Conservation (phyloP, 2,888 invertebrate genomes). For the Oscheius sp. region DNA sequence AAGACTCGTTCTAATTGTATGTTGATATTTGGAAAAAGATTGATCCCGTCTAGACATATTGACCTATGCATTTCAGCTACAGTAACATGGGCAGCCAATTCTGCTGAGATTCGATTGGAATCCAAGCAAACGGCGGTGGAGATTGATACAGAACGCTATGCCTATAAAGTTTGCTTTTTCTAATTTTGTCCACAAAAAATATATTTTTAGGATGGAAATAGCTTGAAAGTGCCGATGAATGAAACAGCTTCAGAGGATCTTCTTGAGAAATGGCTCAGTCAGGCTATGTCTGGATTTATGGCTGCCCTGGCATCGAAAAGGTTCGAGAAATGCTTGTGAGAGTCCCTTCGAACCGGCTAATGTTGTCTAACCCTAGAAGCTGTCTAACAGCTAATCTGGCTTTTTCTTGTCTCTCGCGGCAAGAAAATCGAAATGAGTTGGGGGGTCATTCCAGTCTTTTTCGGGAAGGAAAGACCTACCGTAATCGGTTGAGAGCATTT, state of each 20-base stretch:
- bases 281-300: slow-evolving; percentile 63
- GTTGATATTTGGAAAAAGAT: background rate
- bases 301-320: slow-evolving; percentile 61
- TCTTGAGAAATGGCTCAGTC: slow-evolving; percentile 64
- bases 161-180: background rate
- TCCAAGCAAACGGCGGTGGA: no score
- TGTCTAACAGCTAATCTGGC: slow-evolving; percentile 11
- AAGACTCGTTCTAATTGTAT: background rate
- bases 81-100: slow-evolving; percentile 8
- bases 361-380: slow-evolving; percentile 5
- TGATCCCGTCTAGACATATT: background rate
- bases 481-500: no score
- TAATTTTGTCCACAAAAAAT: background rate
- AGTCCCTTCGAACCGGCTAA: background rate
- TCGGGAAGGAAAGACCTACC: background rate
- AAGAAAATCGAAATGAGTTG: slow-evolving; percentile 17
- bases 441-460: background rate
- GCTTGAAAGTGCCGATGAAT: slow-evolving; percentile 48
- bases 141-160: slow-evolving; percentile 7
- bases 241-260: slow-evolving; percentile 56
- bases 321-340: slow-evolving; percentile 36
- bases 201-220: slow-evolving; percentile 36
- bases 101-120: no score
- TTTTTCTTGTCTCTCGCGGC: background rate
- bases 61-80: background rate